These are phyloP conservation scores for Drosophila fulvimacula DNA, from an alignment of 2,888 invertebrate species.

Conservation along the genomic window DNA sequence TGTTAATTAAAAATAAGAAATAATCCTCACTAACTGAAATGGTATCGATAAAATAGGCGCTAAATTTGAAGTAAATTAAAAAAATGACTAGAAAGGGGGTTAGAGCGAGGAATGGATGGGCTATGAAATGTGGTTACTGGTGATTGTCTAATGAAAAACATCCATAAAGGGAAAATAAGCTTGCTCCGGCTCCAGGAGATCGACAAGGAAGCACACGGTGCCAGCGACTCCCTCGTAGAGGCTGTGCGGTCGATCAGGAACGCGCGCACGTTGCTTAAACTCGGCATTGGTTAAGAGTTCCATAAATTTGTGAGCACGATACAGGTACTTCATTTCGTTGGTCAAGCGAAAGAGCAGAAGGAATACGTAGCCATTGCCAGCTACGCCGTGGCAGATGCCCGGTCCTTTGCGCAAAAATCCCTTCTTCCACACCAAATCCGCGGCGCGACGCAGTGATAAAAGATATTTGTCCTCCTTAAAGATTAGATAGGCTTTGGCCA, in stretches of 20 bases:
- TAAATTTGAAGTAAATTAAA: conserved; percentile 11
- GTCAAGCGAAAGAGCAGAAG: conserved; percentile 91
- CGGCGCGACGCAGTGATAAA: conserved; percentile 88
- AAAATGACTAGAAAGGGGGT: conserved; percentile 62
- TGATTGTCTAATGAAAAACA: conserved; percentile 85
- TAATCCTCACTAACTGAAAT: neutral
- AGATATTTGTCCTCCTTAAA: conserved; percentile 91
- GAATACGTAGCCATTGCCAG: conserved; percentile 93
- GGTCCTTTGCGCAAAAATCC: conserved; percentile 95
- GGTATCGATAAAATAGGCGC: neutral
- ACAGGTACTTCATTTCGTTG: conserved; percentile 89
- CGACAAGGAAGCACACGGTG: conserved; percentile 92
- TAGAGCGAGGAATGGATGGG: neutral
- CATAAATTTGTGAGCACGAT: conserved; percentile 91
- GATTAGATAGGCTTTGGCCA: conserved; percentile 91
- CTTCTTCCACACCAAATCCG: conserved; percentile 92
- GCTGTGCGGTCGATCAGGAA: conserved; percentile 93
- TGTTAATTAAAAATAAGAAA: neutral
- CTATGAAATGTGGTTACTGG: no score
- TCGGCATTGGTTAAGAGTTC: conserved; percentile 89
- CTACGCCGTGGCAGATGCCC: conserved; percentile 95
- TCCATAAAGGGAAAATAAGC: conserved; percentile 94
- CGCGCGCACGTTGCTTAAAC: conserved; percentile 88
- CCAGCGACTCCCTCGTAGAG: conserved; percentile 94
- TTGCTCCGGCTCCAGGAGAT: conserved; percentile 89